Percentiles rank a stretch among this genome's conserved stretches.
Conservation (phyloP, 2,113 vertebrate species). For the Elanus axillaris region DNA sequence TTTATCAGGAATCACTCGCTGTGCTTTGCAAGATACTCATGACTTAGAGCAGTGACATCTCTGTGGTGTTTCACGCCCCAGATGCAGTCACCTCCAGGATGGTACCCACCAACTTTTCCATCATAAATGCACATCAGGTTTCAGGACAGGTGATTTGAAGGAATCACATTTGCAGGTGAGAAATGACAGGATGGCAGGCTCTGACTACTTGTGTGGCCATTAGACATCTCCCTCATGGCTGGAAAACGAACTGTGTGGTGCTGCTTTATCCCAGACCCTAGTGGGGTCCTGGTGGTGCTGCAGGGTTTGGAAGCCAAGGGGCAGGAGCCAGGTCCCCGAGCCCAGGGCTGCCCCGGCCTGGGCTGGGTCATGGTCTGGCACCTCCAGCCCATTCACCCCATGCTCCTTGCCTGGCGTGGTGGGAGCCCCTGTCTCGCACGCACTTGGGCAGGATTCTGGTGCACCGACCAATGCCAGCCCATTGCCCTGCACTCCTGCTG, state of each 20-base stretch:
- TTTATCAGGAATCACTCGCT: not conserved
- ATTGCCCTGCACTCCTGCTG: not conserved
- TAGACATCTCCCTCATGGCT: not conserved
- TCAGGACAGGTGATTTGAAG: not conserved
- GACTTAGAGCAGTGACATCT: not conserved
- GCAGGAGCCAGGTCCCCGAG: not conserved
- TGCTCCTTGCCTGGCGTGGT: fast-evolving
- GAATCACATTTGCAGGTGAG: not conserved
- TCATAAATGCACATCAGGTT: not conserved
- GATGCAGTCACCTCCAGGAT: not conserved
- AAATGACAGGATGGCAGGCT: not conserved
- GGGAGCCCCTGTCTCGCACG: not conserved
- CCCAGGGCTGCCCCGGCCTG: too few relatives aligned
- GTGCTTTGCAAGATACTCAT: not conserved
- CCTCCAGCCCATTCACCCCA: fast-evolving
- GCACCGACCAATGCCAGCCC: not conserved
- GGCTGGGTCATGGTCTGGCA: not conserved
- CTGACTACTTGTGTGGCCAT: not conserved
- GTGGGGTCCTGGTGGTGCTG: fast-evolving
- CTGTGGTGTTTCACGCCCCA: fast-evolving
- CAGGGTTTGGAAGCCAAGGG: not conserved
- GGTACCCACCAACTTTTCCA: not conserved
- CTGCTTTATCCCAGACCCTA: not conserved
- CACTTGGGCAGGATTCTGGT: fast-evolving
- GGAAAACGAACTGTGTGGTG: not conserved